phyloP scores from a whole-genome alignment of 2,113 vertebrate species.

The Sylvilagus bachmani region DNA sequence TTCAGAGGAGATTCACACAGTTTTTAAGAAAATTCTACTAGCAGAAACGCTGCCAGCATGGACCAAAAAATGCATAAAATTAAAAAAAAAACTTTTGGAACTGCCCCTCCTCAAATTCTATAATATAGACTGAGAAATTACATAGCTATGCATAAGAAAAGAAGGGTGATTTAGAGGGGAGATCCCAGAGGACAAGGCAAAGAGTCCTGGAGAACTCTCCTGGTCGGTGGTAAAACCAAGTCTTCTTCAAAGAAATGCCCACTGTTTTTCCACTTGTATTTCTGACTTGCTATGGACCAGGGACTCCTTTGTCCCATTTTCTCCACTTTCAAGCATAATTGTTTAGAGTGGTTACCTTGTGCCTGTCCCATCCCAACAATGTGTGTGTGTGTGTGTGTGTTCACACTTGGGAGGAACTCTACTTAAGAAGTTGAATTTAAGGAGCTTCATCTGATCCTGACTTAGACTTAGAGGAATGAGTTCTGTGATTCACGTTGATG shows the following conservation, averaged over 20 bases:
- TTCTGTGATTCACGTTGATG: not conserved
- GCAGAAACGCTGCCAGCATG: not conserved
- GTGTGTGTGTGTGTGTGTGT: not conserved
- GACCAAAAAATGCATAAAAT: not conserved
- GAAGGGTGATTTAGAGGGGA: not conserved
- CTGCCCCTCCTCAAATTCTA: not conserved
- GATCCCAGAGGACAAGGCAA: not conserved
- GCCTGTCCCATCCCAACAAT: no score
- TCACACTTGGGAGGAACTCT: not conserved
- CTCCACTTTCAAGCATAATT: not conserved
- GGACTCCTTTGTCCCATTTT: not conserved
- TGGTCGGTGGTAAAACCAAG: not conserved
- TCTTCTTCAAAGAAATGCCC: not conserved
- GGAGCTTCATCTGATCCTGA: not conserved
- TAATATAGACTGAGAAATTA: conserved; percentile 3
- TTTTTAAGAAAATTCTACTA: not conserved
- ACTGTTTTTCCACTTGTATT: not conserved
- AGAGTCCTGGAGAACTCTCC: not conserved
- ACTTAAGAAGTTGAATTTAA: not conserved
- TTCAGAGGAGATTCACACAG: conserved; percentile 4
- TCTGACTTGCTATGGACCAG: not conserved
- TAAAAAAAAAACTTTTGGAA: not conserved
- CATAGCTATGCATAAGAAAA: not conserved
- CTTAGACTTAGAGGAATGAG: not conserved
- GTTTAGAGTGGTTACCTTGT: not conserved